Conservation (phyloP, 2,888 invertebrate genomes). For the Boloria selene region DNA sequence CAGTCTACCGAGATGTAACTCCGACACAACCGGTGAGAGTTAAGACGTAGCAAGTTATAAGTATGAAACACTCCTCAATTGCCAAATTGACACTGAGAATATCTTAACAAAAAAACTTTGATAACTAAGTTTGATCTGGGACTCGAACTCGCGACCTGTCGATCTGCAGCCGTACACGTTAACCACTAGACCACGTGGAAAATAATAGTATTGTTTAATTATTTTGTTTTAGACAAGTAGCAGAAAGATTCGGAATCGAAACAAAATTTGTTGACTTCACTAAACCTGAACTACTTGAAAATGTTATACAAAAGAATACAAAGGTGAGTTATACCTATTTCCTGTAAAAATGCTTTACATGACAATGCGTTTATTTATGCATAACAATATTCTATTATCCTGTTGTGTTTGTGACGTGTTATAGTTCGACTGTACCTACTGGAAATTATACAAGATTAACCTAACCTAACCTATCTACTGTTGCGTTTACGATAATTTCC, state of each 20-base stretch:
- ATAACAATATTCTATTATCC: not conserved
- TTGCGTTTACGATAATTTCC: too few relatives aligned
- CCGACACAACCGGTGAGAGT: not conserved
- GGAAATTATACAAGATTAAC: too few relatives aligned
- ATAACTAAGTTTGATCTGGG: too few relatives aligned
- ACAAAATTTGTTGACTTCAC: slow-evolving; percentile 91
- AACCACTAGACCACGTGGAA: not conserved
- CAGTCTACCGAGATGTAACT: too few relatives aligned
- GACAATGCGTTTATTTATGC: slow-evolving; percentile 3
- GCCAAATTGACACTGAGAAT: too few relatives aligned
- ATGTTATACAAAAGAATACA: slow-evolving; percentile 90
- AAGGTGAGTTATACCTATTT: slow-evolving; percentile 85
- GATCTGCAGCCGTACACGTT: too few relatives aligned
- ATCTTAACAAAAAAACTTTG: too few relatives aligned
- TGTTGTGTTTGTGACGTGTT: slow-evolving; percentile 1
- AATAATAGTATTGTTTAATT: not conserved
- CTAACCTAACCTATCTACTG: too few relatives aligned
- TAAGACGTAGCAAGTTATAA: too few relatives aligned
- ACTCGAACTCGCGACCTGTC: too few relatives aligned
- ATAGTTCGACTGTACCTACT: not conserved
- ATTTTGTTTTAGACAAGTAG: slow-evolving; percentile 80
- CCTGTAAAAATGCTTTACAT: slow-evolving; percentile 21
- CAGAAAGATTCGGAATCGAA: slow-evolving; percentile 86
- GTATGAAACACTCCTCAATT: too few relatives aligned
- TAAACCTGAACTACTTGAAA: slow-evolving; percentile 83